Conservation (phyloP, 2,113 vertebrate genomes). For the Lepus timidus region DNA sequence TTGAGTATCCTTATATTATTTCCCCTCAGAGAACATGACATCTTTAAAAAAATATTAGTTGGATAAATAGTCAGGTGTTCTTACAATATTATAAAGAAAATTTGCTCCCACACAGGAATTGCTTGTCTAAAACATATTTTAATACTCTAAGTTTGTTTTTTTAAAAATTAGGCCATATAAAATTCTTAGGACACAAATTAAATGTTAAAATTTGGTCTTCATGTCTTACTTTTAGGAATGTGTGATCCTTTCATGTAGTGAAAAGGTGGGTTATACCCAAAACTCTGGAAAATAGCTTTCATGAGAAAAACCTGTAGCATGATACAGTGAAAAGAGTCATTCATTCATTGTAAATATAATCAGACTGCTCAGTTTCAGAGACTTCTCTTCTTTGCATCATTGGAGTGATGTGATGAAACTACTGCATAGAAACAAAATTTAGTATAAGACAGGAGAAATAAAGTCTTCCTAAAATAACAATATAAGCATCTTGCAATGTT, state of each 20-base stretch:
- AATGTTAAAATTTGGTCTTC: slow-evolving; percentile 1
- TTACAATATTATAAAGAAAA: slow-evolving; percentile 39
- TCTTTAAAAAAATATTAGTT: slow-evolving; percentile 26
- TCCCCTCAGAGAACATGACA: background rate
- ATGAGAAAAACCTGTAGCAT: slow-evolving; percentile 12
- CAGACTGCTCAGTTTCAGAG: background rate
- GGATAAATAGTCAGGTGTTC: background rate
- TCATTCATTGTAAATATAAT: background rate
- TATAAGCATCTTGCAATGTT: background rate
- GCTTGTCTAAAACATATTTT: slow-evolving; percentile 49
- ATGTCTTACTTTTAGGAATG: slow-evolving; percentile 43
- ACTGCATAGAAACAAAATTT: slow-evolving; percentile 12
- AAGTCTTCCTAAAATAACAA: slow-evolving; percentile 14
- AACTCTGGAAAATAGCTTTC: slow-evolving; percentile 11
- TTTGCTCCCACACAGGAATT: background rate
- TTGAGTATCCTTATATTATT: background rate
- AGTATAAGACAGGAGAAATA: slow-evolving; percentile 10
- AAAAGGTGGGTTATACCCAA: background rate
- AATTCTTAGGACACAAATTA: slow-evolving; percentile 31
- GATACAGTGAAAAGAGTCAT: background rate
- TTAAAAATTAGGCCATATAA: background rate
- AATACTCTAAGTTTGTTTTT: slow-evolving; percentile 27
- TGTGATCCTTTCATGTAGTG: background rate
- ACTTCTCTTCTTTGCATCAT: background rate
- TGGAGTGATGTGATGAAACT: background rate